Percentiles rank a stretch among this genome's conserved stretches.
These are phyloP conservation scores for Notodonta dromedarius DNA, from an alignment of 2,888 invertebrate genomes.

Conservation along the genomic window DNA sequence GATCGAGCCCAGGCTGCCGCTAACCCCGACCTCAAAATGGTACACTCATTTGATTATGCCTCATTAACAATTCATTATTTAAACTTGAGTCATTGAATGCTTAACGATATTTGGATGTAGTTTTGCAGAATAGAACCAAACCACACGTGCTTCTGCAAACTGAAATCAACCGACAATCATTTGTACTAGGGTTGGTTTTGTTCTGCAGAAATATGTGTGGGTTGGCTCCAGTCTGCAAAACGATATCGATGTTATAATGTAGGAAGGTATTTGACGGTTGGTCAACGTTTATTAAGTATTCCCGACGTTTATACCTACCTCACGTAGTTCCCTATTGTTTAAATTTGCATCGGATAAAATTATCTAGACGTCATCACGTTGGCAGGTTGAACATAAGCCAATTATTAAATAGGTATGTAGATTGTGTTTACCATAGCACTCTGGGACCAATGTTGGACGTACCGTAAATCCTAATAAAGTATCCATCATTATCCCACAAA, in stretches of 20 bases:
- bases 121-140: too few species aligned
- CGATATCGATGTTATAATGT: conserved; percentile 4
- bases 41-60: conserved; percentile 53
- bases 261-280: conserved; percentile 16
- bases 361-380: background rate
- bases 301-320: conserved; percentile 18
- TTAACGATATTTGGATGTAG: conserved; percentile 10
- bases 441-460: too few species aligned
- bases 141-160: too few species aligned
- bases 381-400: background rate
- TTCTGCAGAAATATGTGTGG: too few species aligned
- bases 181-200: too few species aligned
- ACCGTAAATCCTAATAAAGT: too few species aligned
- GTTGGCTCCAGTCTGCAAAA: too few species aligned
- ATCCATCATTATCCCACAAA: too few species aligned
- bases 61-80: conserved; percentile 52
- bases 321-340: conserved; percentile 13
- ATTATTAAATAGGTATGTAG: too few species aligned
- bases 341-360: background rate
- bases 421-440: too few species aligned
- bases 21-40: conserved; percentile 79
- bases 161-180: too few species aligned
- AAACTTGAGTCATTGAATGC: conserved; percentile 45
- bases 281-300: conserved; percentile 42
- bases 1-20: conserved; percentile 86